Evolutionary conservation across 2,797 vertebrate species (phyloP), one percentile per base, ranked within the genome.

Genomic region (Muscicapa comitata): DNA sequence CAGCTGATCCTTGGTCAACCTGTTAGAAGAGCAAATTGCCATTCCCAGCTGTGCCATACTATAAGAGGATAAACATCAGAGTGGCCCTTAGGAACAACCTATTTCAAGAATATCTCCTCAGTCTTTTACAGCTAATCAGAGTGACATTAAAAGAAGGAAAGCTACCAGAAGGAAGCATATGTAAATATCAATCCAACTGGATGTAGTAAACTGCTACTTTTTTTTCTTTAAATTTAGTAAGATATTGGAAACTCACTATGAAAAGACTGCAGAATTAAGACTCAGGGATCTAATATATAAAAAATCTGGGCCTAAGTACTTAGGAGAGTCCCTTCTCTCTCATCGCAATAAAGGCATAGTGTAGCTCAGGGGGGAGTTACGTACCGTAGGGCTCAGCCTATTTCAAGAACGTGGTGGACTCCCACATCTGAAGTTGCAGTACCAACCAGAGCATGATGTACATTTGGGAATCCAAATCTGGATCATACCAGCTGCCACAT

Each of bases 1-100:
- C 68, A 83, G 93, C 81, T 96, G 91, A 95, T 96, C 95, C 88
- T 62, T 88, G 73, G 94, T 88, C 96, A 95, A 86, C 86, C 93
- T 84, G 79, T 90, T 90, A 77, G 78, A 86, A 77, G 87, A 88
- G 73, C 71, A 95, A 95, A 95, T 95, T 94, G 94, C 91, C 96
- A 81, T 86, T 94, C 93, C 93, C 88, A 95, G 93, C 96, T 94
- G 90, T 81, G 93, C 90, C 50, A 18, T 37, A 33, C 65, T 76
- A 0, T 92, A 89, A 96, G 90, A 90, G 75, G 91, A 94, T 96
- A 94, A 91, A 86, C 75, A 65, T 51, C 54, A 35, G 89, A 88
- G 66, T 23, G 43, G 72, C 73, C 85, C 51, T 80, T 75, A 83
- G 53, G 59, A 95, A 65, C 50, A 95, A 86, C 42, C 73, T 91